Conservation (phyloP, 2,888 invertebrate species). For the Amblyjoppa fuscipennis region DNA sequence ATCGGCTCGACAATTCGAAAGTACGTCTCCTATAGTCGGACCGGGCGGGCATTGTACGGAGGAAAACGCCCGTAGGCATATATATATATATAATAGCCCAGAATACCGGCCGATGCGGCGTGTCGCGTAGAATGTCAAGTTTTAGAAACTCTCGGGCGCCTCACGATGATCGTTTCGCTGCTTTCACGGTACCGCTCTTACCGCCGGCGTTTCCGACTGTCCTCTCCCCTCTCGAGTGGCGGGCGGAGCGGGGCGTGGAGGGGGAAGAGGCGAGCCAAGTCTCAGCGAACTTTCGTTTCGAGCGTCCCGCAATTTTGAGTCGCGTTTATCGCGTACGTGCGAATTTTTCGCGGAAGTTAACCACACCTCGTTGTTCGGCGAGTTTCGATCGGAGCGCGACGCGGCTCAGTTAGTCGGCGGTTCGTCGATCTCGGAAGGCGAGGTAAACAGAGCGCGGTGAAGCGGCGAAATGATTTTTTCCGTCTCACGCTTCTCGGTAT, state of each 20-base stretch:
- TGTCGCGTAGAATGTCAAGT: conserved; percentile 71
- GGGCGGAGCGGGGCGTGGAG: background rate
- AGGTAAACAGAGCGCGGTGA: conserved; percentile 23
- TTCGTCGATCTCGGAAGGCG: conserved; percentile 12
- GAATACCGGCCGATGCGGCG: conserved; percentile 24
- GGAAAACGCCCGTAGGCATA: conserved; percentile 13
- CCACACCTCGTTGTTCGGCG: background rate
- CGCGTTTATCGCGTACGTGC: background rate
- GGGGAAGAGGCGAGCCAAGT: background rate
- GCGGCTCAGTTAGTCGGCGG: background rate
- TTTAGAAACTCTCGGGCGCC: conserved; percentile 71
- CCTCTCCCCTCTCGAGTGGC: conserved; percentile 5
- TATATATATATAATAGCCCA: background rate
- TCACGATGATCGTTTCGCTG: conserved; percentile 51
- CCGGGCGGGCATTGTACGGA: background rate
- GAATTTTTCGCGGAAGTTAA: background rate
- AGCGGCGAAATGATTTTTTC: conserved; percentile 15
- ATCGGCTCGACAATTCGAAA: conserved; percentile 54
- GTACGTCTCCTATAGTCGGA: conserved; percentile 1
- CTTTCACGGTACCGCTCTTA: conserved; percentile 47
- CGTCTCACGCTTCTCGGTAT: conserved; percentile 19
- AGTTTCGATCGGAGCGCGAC: background rate
- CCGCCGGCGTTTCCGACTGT: conserved; percentile 10
- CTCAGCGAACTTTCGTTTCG: conserved; percentile 21
- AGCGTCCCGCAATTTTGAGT: background rate